phyloP scores from a whole-genome alignment of 2,888 invertebrate genomes.

The Ditylenchus weischeri region DNA sequence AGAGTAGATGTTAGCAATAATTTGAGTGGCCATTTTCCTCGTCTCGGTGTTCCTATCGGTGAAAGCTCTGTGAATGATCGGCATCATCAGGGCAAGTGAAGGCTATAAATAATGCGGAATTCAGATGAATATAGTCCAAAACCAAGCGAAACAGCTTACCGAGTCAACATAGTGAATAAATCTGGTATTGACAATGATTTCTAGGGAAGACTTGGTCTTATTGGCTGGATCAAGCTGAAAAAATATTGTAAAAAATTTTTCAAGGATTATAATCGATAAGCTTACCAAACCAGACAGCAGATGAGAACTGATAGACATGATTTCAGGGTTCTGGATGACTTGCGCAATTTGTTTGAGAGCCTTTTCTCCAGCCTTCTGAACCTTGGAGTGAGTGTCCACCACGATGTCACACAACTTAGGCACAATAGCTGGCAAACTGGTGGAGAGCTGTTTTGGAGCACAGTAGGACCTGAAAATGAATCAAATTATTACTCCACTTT shows the following conservation, averaged over 20 bases:
- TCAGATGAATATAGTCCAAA: too few relatives aligned
- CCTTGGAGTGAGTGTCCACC: slow-evolving; percentile 81
- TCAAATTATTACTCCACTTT: slow-evolving; percentile 34
- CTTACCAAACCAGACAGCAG: slow-evolving; percentile 40
- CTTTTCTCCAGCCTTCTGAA: slow-evolving; percentile 68
- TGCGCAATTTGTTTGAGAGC: slow-evolving; percentile 93
- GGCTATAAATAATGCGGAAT: slow-evolving; percentile 62
- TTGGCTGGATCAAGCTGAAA: slow-evolving; percentile 70
- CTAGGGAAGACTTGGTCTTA: slow-evolving; percentile 87
- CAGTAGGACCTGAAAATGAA: slow-evolving; percentile 91
- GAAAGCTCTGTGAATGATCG: slow-evolving; percentile 94
- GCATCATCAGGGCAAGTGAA: slow-evolving; percentile 96
- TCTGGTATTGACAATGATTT: slow-evolving; percentile 69
- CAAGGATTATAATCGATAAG: too few relatives aligned
- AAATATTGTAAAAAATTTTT: too few relatives aligned
- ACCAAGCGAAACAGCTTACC: too few relatives aligned
- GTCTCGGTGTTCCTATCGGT: slow-evolving; percentile 96
- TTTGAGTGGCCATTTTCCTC: slow-evolving; percentile 97
- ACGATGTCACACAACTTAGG: slow-evolving; percentile 93
- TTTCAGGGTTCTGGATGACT: slow-evolving; percentile 68
- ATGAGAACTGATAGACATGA: slow-evolving; percentile 35
- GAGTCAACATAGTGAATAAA: slow-evolving; percentile 99
- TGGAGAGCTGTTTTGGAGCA: slow-evolving; percentile 95
- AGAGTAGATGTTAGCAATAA: slow-evolving; percentile 99
- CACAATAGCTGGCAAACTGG: slow-evolving; percentile 94